Evolutionary conservation across 1,140 invertebrate species (phyloP), one percentile per base, ranked within the genome.

Genomic region (Artemia franciscana): DNA sequence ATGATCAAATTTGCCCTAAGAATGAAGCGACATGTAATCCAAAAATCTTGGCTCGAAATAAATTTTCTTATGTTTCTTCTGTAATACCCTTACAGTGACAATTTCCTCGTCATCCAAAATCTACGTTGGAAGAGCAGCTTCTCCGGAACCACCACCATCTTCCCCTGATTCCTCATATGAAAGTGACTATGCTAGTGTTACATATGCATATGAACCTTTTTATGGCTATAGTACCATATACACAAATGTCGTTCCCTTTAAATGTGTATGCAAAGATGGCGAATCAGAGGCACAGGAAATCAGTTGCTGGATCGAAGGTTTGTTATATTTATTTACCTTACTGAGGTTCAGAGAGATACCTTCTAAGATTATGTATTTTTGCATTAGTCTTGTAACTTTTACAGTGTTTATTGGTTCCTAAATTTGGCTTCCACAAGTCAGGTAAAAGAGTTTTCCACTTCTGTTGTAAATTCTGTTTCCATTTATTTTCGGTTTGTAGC

Each of bases 261-360:
- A 58, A 18, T 27, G 57, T 26, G 57, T 26, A 7, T 26, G 26
- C 39, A 21, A 58, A n/a, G 62, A 60, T 26, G 62, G 57, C 7
- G 26, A 9, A 23, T 5, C 18, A 61, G 62, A 63, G 28, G 18
- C 27, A 57, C 62, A 63, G 58, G 23, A 58, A 24, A 57, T 63
- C 23, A 57, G 26, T 28, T 63, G 56, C 57, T 63, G 62, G 62
- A 58, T 63, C 15, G 62, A 63, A 63, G 62, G 62, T 63, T 28
- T 18, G 61, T 62, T 21, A 2, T 15, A 4, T 39, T 12, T 60
- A 4, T 3, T 24, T 39, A n/a, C n/a, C n/a, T n/a, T n/a, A n/a
- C n/a, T n/a, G n/a, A n/a, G n/a, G n/a, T 58, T 58, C 5, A 58
- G 5, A 5, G 18, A 18, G 9, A 5, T 58, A 24, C 57, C 24